These are phyloP conservation scores for Ia io DNA, from an alignment of 2,113 vertebrate species.

Conservation along the genomic window DNA sequence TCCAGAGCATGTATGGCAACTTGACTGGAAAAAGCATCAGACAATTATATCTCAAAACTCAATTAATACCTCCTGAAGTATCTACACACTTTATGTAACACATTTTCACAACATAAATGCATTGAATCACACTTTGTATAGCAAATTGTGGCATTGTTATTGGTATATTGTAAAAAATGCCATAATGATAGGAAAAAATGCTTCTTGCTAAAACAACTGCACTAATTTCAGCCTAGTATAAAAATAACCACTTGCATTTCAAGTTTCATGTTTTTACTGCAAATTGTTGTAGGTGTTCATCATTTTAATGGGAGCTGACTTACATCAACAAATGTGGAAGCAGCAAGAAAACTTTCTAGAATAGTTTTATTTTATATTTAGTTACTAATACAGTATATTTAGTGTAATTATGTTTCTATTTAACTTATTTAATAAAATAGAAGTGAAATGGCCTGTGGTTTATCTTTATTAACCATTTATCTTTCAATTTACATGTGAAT, in stretches of 20 bases:
- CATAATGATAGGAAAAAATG: background rate
- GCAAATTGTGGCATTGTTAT: background rate
- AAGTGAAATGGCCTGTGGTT: background rate
- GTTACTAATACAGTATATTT: background rate
- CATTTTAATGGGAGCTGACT: background rate
- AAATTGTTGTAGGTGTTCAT: background rate
- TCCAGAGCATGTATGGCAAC: background rate
- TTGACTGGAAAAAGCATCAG: background rate
- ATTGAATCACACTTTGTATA: background rate
- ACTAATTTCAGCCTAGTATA: conserved; percentile 23
- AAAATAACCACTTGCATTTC: background rate
- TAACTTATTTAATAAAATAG: background rate
- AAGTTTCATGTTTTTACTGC: background rate
- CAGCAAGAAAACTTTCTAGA: background rate
- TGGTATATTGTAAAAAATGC: conserved; percentile 42
- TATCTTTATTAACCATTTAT: background rate
- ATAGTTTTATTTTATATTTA: background rate
- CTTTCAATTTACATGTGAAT: background rate
- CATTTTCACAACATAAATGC: background rate
- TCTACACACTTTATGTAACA: background rate
- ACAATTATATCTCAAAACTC: conserved; percentile 36
- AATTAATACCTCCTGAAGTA: background rate
- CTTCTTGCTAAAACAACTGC: background rate
- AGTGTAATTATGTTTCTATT: background rate
- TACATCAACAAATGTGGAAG: background rate